Conservation (phyloP, 2,888 invertebrate genomes). For the Drosophila differens region DNA sequence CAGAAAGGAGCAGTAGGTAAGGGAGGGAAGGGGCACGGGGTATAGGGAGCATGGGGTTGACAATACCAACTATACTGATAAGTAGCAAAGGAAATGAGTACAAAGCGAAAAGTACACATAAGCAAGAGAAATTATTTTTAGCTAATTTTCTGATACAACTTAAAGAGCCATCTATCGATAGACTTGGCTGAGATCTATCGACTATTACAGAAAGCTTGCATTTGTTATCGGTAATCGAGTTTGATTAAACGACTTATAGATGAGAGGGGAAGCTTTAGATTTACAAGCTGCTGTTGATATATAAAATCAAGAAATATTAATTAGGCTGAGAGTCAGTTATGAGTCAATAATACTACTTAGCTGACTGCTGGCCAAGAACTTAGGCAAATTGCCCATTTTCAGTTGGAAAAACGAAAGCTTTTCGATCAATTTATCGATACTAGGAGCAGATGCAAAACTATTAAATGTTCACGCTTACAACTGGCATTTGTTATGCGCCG, state of each 20-base stretch:
- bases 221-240: background rate
- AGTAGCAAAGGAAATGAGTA: constrained; percentile 55
- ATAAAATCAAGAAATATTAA: background rate
- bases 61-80: constrained; percentile 52
- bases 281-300: background rate
- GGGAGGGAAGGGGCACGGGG: background rate
- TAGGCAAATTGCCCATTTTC: background rate
- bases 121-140: constrained; percentile 11
- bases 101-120: constrained; percentile 39
- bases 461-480: background rate
- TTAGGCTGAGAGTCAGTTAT: background rate
- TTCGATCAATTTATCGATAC: constrained; percentile 4
- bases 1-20: background rate
- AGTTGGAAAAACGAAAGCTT: background rate
- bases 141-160: constrained; percentile 7
- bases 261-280: background rate
- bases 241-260: background rate
- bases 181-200: background rate
- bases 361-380: too few relatives aligned
- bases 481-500: background rate
- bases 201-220: background rate
- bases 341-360: background rate
- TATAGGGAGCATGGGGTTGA: constrained; percentile 19
- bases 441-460: background rate
- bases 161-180: constrained; percentile 12